Evolutionary conservation across 30 jellyfish, hydroid and myxozoan species (phyloP).

Genomic region (Cassiopea andromeda): DNA sequence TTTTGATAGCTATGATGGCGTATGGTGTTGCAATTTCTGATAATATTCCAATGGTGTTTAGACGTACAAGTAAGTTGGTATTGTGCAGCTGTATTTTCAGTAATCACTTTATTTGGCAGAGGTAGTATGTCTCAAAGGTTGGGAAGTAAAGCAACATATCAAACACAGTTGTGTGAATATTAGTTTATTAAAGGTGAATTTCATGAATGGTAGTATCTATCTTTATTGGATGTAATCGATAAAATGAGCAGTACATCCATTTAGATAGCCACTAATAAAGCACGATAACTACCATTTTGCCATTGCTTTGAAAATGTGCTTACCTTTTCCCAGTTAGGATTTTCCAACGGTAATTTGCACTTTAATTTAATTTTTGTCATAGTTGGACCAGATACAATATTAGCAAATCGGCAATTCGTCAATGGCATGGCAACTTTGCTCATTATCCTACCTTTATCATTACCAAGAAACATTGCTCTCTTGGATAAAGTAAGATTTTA

Average conservation of each 20-base stretch:
- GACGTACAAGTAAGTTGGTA: conserved; percentile 57
- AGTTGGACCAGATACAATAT: conserved; percentile 75
- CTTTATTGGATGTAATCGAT: no score
- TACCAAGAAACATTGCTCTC: conserved; percentile 74
- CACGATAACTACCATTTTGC: no score
- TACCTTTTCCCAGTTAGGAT: not conserved
- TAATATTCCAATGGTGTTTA: conserved; percentile 68
- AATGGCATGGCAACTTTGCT: conserved; percentile 81
- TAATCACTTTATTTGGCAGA: not conserved
- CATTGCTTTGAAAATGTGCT: not conserved
- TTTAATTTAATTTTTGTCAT: not conserved
- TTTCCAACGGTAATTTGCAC: not conserved
- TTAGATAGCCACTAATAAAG: no score
- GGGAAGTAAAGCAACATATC: no score
- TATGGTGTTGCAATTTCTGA: conserved; percentile 77
- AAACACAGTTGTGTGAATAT: no score
- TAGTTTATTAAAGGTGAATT: no score
- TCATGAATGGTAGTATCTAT: no score
- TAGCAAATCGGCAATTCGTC: conserved; percentile 70
- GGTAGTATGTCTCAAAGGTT: no score
- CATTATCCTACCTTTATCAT: conserved; percentile 62
- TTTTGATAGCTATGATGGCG: conserved; percentile 70
- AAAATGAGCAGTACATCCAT: no score
- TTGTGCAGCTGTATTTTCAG: not conserved
- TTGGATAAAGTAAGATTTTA: conserved; percentile 51